These are phyloP conservation scores for Lamprotornis superbus DNA, from an alignment of 2,113 vertebrate species.

Conservation along the genomic window DNA sequence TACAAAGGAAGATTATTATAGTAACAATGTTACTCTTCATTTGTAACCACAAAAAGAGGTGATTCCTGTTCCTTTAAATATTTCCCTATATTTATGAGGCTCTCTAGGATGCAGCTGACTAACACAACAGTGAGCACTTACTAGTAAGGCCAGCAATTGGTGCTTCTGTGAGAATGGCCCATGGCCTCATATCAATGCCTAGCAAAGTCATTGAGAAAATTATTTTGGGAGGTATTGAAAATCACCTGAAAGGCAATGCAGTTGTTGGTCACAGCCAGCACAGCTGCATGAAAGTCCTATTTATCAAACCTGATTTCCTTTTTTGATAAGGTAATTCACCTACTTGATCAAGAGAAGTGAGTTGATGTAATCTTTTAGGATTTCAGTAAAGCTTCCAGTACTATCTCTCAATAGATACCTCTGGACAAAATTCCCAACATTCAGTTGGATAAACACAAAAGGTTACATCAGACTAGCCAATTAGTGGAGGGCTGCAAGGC, in stretches of 20 bases:
- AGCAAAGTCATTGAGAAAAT: neutral
- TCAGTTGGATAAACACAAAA: neutral
- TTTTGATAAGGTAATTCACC: neutral
- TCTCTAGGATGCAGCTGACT: neutral
- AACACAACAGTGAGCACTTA: neutral
- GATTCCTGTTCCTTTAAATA: accelerated
- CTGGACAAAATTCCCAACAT: neutral
- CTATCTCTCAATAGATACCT: neutral
- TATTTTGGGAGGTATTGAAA: neutral
- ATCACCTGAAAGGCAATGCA: accelerated
- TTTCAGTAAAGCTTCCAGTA: neutral
- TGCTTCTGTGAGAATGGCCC: neutral
- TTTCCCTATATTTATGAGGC: neutral
- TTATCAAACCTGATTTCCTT: neutral
- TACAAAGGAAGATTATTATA: neutral
- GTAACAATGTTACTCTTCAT: neutral
- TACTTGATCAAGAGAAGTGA: neutral
- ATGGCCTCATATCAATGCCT: neutral
- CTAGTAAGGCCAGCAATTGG: neutral
- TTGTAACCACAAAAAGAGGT: neutral
- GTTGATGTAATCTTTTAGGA: too few species aligned
- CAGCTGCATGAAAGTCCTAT: neutral
- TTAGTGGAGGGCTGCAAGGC: accelerated
- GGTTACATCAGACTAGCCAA: accelerated
- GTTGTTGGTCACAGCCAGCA: neutral